These are phyloP conservation scores for Apamea anceps DNA, from an alignment of 2,888 invertebrate genomes.

Conservation along the genomic window DNA sequence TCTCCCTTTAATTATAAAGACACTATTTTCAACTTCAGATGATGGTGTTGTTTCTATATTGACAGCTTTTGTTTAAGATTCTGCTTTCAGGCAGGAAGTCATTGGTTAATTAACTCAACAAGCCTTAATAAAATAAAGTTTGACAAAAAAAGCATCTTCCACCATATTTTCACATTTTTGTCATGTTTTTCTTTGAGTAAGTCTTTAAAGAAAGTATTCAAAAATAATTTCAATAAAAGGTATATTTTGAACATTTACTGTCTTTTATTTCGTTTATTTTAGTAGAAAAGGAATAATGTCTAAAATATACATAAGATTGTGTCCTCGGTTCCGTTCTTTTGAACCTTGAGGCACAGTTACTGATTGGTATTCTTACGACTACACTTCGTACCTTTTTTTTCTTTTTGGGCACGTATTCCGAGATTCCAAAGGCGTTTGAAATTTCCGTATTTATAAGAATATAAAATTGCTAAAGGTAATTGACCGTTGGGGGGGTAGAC, in stretches of 20 bases:
- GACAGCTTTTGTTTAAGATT: conserved; percentile 2
- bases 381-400: conserved; percentile 16
- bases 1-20: neutral
- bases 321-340: neutral
- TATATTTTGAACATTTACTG: neutral
- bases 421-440: conserved; percentile 3
- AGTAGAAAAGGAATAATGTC: neutral
- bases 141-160: neutral
- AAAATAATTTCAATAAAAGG: neutral
- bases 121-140: neutral
- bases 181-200: neutral
- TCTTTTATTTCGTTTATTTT: neutral
- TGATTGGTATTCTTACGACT: conserved; percentile 11
- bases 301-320: neutral
- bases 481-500: neutral
- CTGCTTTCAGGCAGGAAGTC: conserved; percentile 3
- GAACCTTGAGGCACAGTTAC: neutral
- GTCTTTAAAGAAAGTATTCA: neutral
- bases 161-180: neutral
- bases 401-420: conserved; percentile 14
- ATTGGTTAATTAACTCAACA: neutral
- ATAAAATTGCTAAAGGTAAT: neutral
- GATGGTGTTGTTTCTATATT: neutral
- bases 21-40: neutral
- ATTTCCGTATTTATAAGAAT: neutral